These are phyloP conservation scores for Chaetorhynchus papuensis DNA, from an alignment of 2,113 vertebrate genomes.

Conservation along the genomic window DNA sequence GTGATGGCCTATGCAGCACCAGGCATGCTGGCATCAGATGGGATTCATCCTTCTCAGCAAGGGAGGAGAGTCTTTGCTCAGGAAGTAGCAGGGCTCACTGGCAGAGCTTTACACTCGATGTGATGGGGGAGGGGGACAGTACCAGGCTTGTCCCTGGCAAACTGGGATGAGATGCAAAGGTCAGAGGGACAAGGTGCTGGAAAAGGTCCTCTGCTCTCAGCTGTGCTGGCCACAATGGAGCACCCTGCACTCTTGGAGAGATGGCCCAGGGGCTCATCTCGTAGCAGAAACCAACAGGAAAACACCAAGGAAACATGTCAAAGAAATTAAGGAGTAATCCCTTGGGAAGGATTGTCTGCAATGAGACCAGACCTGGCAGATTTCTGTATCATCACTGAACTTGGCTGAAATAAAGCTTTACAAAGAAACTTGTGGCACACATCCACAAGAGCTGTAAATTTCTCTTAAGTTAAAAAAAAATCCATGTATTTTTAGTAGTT, in stretches of 20 bases:
- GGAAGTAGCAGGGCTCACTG: background rate
- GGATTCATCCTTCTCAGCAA: background rate
- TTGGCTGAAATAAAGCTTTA: background rate
- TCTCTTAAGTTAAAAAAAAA: background rate
- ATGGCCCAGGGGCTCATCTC: accelerated
- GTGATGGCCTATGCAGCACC: background rate
- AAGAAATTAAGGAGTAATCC: background rate
- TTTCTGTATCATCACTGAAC: background rate
- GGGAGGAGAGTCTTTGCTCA: background rate
- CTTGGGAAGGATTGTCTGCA: background rate
- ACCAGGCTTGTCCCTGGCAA: background rate
- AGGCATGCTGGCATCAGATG: background rate
- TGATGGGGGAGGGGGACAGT: background rate
- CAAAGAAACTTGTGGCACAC: background rate
- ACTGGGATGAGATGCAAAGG: background rate
- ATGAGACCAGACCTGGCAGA: background rate
- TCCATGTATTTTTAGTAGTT: background rate
- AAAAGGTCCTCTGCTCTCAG: background rate
- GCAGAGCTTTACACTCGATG: background rate
- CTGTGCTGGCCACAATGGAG: background rate
- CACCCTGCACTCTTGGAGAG: background rate
- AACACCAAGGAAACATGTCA: background rate
- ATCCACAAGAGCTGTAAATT: background rate
- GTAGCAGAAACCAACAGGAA: background rate
- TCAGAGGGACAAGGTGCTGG: background rate